Evolutionary conservation across 2,797 vertebrate genomes (phyloP), one percentile per base, ranked within the genome.

Genomic region (Notamacropus eugenii): DNA sequence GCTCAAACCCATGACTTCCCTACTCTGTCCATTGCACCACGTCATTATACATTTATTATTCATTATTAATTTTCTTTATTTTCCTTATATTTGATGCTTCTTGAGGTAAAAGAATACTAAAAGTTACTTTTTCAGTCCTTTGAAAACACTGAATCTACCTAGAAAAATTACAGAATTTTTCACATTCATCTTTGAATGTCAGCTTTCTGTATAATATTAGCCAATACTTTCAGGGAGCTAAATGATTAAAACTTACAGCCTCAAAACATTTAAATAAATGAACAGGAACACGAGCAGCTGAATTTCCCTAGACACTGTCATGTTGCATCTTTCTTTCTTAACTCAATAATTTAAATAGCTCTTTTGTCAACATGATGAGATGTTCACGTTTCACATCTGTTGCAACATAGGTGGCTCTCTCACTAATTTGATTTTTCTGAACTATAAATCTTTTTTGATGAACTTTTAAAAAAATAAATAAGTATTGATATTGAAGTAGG

Each of bases 321-420:
- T 12, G 52, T 54, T 96, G 40, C 55, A 5, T 67, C 94, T 93
- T 29, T 90, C 91, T 67, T 56, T 46, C 55, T 95, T 9, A 82
- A 55, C 90, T 93, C 59, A n/a, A 52, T 62, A 90, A 95, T 94
- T 95, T 94, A 82, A 96, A 90, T 93, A 90, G 90, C n/a, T 9
- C 91, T 92, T 90, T 82, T 56, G 94, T 96, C 95, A 95, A 90
- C 91, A 87, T n/a, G 0, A 62, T 34, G 90, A 24, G 74, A 90
- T 87, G 31, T 91, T 94, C n/a, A 28, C 28, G 16, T 92, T 95
- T 94, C 94, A 91, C 56, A 62, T 55, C 62, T 52, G 22, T 91
- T 94, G 87, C 46, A 96, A 82, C 62, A 58, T 55, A 92, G 90
- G 54, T n/a, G 90, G 50, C 19, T 11, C 46, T 95, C 29, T 96